Conservation (phyloP, 1,140 invertebrate species). For the Listronotus bonariensis region DNA sequence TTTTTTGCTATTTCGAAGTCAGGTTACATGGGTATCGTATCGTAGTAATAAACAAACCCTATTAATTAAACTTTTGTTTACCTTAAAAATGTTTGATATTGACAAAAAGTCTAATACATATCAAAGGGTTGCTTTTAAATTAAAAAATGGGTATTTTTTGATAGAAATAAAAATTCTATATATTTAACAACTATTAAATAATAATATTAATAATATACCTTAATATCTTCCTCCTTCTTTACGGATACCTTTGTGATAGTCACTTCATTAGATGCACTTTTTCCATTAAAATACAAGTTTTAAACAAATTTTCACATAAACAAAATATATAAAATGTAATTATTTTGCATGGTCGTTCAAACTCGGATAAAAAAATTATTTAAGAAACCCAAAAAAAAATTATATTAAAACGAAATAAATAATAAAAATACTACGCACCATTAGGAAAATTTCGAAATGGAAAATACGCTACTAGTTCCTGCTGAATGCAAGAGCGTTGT, state of each 20-base stretch:
- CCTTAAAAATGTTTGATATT: neutral
- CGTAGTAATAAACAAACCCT: slow-evolving; percentile 22
- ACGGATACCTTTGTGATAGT: slow-evolving; percentile 37
- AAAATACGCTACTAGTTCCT: slow-evolving; percentile 7
- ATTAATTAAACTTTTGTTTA: slow-evolving; percentile 34
- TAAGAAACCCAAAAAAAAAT: slow-evolving; percentile 1
- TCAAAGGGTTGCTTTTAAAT: neutral
- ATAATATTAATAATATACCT: no score
- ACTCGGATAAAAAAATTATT: no score
- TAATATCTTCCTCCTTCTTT: slow-evolving; percentile 46
- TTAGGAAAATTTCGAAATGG: slow-evolving; percentile 13
- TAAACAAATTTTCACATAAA: neutral
- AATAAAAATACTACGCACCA: slow-evolving; percentile 37
- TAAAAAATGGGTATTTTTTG: no score
- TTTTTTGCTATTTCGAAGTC: slow-evolving; percentile 31
- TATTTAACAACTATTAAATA: no score
- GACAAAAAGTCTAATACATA: neutral
- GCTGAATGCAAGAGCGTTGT: slow-evolving; percentile 33
- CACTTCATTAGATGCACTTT: slow-evolving; percentile 30
- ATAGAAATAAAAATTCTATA: no score
- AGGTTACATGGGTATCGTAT: slow-evolving; percentile 29
- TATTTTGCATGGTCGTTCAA: neutral
- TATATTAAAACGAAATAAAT: neutral
- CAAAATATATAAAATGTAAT: neutral
- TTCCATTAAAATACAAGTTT: slow-evolving; percentile 33